A percentile compares a stretch with the other conserved stretches of the same genome.
Evolutionary conservation across 37 sponge, comb jelly and placozoan genomes (phyloP).

Genomic region (Chondrilla cf. caribensis): DNA sequence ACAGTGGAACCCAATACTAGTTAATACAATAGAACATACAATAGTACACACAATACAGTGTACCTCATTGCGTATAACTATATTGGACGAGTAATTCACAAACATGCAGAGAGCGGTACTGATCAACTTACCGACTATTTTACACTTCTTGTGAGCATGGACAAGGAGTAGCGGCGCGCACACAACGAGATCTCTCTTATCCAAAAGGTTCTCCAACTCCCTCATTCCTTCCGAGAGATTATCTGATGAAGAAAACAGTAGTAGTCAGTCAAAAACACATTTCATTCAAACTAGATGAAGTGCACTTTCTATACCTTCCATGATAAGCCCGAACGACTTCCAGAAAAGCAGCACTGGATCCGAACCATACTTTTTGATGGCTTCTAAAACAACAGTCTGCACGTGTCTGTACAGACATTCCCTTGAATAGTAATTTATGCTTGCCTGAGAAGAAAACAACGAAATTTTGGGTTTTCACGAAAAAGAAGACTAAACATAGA

Average conservation of each 20-base stretch:
- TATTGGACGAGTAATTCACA: too few relatives aligned
- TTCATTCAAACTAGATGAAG: too few relatives aligned
- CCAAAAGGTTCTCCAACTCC: constrained; percentile 71
- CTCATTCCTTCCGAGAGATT: constrained; percentile 85
- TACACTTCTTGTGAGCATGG: constrained; percentile 85
- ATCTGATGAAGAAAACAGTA: constrained; percentile 27
- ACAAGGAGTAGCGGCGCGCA: constrained; percentile 66
- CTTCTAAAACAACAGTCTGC: constrained; percentile 51
- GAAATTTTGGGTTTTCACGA: not conserved
- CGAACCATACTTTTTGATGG: constrained; percentile 63
- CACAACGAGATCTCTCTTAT: constrained; percentile 75
- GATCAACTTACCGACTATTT: constrained; percentile 76
- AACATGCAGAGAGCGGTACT: too few relatives aligned
- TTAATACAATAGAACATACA: too few relatives aligned
- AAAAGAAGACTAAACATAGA: not conserved
- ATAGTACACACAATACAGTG: too few relatives aligned
- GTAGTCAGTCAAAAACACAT: not conserved
- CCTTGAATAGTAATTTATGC: constrained; percentile 72
- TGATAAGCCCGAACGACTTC: constrained; percentile 73
- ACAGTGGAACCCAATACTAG: too few relatives aligned
- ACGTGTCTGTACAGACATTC: constrained; percentile 78
- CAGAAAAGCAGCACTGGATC: constrained; percentile 84
- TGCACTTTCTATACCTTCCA: constrained; percentile 63
- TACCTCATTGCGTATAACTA: too few relatives aligned
- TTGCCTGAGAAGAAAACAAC: constrained; percentile 44